phyloP scores from a whole-genome alignment of 1,140 invertebrate species.

The Agrilus planipennis region DNA sequence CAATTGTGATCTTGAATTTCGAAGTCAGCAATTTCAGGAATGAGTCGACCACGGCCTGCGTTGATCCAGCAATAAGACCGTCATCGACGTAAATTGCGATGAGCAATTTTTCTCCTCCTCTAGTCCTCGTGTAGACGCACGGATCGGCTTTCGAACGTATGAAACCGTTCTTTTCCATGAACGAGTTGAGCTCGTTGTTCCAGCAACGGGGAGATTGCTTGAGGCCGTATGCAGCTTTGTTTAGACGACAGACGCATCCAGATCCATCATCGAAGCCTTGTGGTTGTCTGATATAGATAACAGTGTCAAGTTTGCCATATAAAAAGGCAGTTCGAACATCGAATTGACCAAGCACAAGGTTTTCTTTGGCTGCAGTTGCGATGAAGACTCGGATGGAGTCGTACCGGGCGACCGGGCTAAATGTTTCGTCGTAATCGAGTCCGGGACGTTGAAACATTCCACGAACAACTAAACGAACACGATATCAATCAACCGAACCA shows the following conservation, averaged over 20 bases:
- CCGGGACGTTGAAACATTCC: too few species aligned
- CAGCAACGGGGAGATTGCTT: conserved; percentile 29
- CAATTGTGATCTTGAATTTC: conserved; percentile 9
- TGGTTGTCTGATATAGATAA: too few species aligned
- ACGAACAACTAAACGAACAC: too few species aligned
- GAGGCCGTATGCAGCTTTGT: conserved; percentile 32
- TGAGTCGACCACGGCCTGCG: conserved; percentile 13
- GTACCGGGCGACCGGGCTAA: too few species aligned
- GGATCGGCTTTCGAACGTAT: conserved; percentile 16
- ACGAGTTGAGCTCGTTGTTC: conserved; percentile 17
- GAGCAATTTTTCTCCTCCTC: neutral
- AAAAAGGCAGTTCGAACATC: conserved; percentile 38
- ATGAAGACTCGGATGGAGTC: too few species aligned
- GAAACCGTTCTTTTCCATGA: conserved; percentile 14
- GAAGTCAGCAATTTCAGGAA: conserved; percentile 16
- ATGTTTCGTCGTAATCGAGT: too few species aligned
- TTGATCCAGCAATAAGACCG: conserved; percentile 7
- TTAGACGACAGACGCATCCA: conserved; percentile 23
- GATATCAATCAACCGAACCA: too few species aligned
- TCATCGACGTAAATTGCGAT: conserved; percentile 7
- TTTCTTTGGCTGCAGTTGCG: too few species aligned
- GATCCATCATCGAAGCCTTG: conserved; percentile 27
- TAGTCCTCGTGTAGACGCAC: conserved; percentile 17
- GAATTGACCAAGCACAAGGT: too few species aligned
- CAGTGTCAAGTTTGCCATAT: conserved; percentile 32